A percentile compares a stretch with the other conserved stretches of the same genome.
phyloP scores from a whole-genome alignment of 92 coral and sea anemone genomes.

The Parazoanthus atlanticus region DNA sequence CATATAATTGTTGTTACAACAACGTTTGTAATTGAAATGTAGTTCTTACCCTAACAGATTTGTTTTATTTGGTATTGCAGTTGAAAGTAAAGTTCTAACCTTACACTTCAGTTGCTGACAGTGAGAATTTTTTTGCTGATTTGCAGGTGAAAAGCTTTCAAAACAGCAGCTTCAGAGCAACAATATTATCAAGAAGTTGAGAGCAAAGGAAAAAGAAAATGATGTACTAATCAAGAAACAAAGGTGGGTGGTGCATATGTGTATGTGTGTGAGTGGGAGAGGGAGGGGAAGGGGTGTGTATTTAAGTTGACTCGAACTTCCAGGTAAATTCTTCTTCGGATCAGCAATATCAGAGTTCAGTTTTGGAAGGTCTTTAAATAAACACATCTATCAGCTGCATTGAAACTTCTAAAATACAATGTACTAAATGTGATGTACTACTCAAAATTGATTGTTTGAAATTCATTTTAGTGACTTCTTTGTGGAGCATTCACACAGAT shows the following conservation, averaged over 20 bases:
- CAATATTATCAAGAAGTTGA: constrained; percentile 85
- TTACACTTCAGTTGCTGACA: neutral
- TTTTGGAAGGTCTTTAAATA: no score
- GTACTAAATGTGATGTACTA: neutral
- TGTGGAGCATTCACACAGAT: no score
- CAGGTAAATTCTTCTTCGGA: neutral
- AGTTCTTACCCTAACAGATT: no score
- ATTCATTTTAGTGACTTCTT: no score
- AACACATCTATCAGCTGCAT: neutral
- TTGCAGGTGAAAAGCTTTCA: constrained; percentile 94
- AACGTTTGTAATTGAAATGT: no score
- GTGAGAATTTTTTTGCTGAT: neutral
- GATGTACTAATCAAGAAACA: constrained; percentile 74
- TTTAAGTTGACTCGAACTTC: neutral
- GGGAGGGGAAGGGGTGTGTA: neutral
- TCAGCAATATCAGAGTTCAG: no score
- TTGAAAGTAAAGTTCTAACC: neutral
- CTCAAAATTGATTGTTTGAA: neutral
- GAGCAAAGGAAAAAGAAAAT: constrained; percentile 93
- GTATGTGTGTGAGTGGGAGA: neutral
- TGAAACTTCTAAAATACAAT: no score
- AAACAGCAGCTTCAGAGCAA: constrained; percentile 94
- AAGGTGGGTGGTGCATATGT: constrained; percentile 51
- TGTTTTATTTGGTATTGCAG: neutral
- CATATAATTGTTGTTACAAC: neutral